These are phyloP conservation scores for Dicrostonyx torquatus DNA, from an alignment of 2,797 vertebrate genomes.

Conservation along the genomic window DNA sequence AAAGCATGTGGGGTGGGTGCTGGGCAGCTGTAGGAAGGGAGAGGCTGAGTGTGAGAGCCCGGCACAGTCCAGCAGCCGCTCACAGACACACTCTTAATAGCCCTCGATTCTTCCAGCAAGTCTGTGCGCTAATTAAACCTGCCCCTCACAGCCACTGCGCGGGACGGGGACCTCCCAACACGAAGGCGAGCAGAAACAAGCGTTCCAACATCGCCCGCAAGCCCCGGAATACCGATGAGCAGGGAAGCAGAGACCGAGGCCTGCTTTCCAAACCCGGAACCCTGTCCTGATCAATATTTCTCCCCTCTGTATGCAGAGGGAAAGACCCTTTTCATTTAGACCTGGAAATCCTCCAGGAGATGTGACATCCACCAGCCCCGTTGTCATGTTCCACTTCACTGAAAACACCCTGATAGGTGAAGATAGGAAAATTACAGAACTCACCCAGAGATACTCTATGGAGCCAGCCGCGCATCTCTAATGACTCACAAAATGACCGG, in stretches of 20 bases:
- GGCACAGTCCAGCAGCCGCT: not conserved
- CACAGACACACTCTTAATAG: not conserved
- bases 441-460: constrained; percentile 2
- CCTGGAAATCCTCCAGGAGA: constrained; percentile 48
- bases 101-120: constrained; percentile 30
- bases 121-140: constrained; percentile 51
- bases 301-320: constrained; percentile 59
- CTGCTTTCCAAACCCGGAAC: not conserved
- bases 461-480: constrained; percentile 51
- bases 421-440: constrained; percentile 61
- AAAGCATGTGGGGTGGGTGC: not conserved
- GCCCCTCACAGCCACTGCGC: constrained; percentile 1
- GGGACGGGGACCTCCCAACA: not conserved
- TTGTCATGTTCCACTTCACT: constrained; percentile 47
- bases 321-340: constrained; percentile 36
- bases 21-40: not conserved
- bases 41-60: not conserved
- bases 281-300: constrained; percentile 69
- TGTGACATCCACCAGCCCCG: constrained; percentile 53
- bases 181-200: not conserved
- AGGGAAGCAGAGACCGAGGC: not conserved
- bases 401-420: constrained; percentile 63
- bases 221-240: constrained; percentile 4
- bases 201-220: not conserved
- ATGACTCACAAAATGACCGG: constrained; percentile 15